Conservation (phyloP, 2,888 invertebrate genomes). For the Ennomos erosarius region DNA sequence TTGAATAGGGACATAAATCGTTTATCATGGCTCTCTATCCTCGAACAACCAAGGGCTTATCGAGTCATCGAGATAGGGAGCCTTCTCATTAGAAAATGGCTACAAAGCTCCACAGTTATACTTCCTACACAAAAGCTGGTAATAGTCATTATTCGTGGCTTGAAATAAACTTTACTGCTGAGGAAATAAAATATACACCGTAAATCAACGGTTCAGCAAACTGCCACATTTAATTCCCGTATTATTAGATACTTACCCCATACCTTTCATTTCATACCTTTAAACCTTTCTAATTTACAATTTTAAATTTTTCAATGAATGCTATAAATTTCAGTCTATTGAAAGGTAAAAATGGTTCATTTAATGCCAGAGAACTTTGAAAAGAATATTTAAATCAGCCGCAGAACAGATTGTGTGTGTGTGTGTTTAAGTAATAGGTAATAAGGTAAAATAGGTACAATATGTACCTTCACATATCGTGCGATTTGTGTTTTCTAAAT, state of each 20-base stretch:
- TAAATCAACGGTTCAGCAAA: neutral
- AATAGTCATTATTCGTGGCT: neutral
- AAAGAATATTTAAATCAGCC: conserved; percentile 30
- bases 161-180: too few relatives aligned
- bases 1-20: conserved; percentile 42
- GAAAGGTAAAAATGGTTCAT: conserved; percentile 32
- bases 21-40: conserved; percentile 41
- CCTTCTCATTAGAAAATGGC: conserved; percentile 28
- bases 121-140: conserved; percentile 16
- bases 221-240: too few relatives aligned
- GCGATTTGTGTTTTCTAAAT: too few relatives aligned
- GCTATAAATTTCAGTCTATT: conserved; percentile 25
- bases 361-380: conserved; percentile 14
- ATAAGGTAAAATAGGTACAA: too few relatives aligned
- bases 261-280: too few relatives aligned
- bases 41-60: conserved; percentile 38
- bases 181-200: neutral
- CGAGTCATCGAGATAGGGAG: conserved; percentile 47
- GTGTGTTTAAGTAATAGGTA: conserved; percentile 16
- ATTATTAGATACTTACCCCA: too few relatives aligned
- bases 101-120: conserved; percentile 13
- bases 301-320: conserved; percentile 18
- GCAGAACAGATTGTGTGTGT: conserved; percentile 18
- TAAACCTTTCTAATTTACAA: too few relatives aligned
- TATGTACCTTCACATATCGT: too few relatives aligned